Evolutionary conservation across 1,140 invertebrate genomes (phyloP), one percentile per base, ranked within the genome.

Genomic region (Anoplophora glabripennis): DNA sequence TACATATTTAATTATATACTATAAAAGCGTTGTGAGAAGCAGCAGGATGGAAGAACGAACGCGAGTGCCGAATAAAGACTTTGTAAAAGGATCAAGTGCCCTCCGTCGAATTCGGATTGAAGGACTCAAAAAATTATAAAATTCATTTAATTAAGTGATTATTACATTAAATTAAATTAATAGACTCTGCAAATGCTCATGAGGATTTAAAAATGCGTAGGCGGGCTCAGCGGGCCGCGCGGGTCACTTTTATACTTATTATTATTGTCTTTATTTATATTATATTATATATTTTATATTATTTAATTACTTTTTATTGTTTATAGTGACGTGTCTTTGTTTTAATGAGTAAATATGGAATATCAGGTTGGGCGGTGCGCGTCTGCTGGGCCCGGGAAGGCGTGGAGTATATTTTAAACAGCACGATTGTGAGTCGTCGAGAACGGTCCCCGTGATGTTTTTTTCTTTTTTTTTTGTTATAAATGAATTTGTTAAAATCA

Each of bases 291-390:
- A 59, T 54, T 58, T 56, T 58, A 54, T 53, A 57, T 38, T 61
- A 36, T 37, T 51, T 59, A 57, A 38, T 52, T 48, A 55, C 47
- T 53, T 44, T 48, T 52, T 59, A 59, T 59, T 46, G 48, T 58
- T 55, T 58, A 48, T 63, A 40, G 14, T 15, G 11, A 59, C 42
- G 59, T 28, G 21, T 28, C 21, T 28, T 28, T 28, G 21, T 28
- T 28, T 28, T 28, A 28, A 28, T 28, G 21, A 28, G 21, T 28
- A 28, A 28, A 28, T 28, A 28, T 28, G 21, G 21, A 28, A 28
- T 28, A 28, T 28, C n/a, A 41, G n/a, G 38, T 41, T 41, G n/a
- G 38, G 2, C 38, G 38, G 4, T 7, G 38, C n/a, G 15, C 7
- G 38, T 12, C 38, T 12, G 3, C 21, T 28, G 21, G 21, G 21